Evolutionary conservation across 2,888 invertebrate species (phyloP), one percentile per base, ranked within the genome.

Genomic region (Noctua janthina): DNA sequence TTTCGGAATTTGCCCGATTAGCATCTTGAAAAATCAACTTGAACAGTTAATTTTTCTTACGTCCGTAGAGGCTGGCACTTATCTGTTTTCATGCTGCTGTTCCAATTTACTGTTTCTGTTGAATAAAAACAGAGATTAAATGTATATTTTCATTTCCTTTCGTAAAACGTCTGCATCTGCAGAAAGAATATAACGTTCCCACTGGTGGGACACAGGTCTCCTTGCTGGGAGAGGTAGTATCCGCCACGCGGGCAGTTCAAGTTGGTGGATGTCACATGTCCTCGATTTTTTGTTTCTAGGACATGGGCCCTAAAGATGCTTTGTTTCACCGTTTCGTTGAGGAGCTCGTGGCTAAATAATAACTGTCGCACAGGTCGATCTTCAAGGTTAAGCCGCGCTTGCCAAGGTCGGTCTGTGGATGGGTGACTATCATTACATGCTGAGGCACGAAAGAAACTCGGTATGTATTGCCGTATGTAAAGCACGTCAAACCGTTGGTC

Each of bases 1-100:
- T 81, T n/a, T 69, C 46, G 17, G 17, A 62, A 13, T 46, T 68
- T 68, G 8, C 20, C 17, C 20, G 74, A 81, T 80, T 62, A 74
- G 11, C 17, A 75, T 75, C 62, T 75, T 49, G 23, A 69, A 74
- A 20, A 80, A 74, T 46, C 10, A 54, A 76, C 49, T 74, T 43
- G 43, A 67, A 23, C 81, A 68, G 29, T 74, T 29, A 56, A 23
- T 20, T 73, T 67, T 78, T 59, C 51, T 79, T 1, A 66, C 35
- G 51, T 46, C 29, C 10, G 56, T 49, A n/a, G n/a, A 51, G 8
- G 29, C 17, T 29, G 51, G 17, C 17, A 74, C 46, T 43, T 62
- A 59, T 43, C 49, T 23, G 43, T 78, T 59, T 39, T 68, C 5
- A 59, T 68, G 23, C 51, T 35, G 17, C n/a, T 74, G 51, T 39